These are phyloP conservation scores for Eulimnadia texana DNA, from an alignment of 1,140 invertebrate genomes.

Conservation along the genomic window DNA sequence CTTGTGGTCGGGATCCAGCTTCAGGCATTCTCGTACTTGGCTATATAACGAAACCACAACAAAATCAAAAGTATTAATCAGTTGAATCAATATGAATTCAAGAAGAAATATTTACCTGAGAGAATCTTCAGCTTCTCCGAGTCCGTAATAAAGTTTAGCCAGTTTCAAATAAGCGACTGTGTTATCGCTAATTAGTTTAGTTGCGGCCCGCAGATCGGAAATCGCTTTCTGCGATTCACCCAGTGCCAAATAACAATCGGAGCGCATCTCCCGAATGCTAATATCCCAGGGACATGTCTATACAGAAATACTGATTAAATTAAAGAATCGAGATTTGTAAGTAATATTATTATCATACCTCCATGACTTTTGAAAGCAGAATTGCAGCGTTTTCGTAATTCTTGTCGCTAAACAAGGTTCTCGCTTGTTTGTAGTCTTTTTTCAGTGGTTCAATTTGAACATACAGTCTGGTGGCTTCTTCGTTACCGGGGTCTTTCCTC, in stretches of 20 bases:
- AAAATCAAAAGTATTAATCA: conserved; percentile 18
- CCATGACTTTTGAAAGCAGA: conserved; percentile 55
- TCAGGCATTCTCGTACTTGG: conserved; percentile 92
- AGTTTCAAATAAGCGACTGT: conserved; percentile 76
- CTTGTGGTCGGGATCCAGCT: conserved; percentile 95
- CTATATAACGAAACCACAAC: conserved; percentile 38
- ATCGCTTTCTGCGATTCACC: conserved; percentile 79
- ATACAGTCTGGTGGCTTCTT: conserved; percentile 51
- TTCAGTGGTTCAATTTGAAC: conserved; percentile 44
- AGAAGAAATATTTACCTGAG: conserved; percentile 47
- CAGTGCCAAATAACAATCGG: conserved; percentile 62
- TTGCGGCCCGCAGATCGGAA: conserved; percentile 73
- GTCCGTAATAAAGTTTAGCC: conserved; percentile 65
- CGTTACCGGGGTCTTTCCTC: conserved; percentile 55
- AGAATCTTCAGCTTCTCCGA: conserved; percentile 82
- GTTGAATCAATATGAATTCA: not conserved
- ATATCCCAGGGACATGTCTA: conserved; percentile 73
- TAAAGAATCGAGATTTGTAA: conserved; percentile 6
- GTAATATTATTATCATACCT: conserved; percentile 33
- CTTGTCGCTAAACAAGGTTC: conserved; percentile 45
- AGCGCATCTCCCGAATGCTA: conserved; percentile 63
- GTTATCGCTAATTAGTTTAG: conserved; percentile 80
- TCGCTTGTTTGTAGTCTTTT: conserved; percentile 48
- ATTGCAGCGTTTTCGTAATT: conserved; percentile 56
- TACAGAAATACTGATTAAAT: conserved; percentile 10